A percentile compares a stretch with the other conserved stretches of the same genome.
These are phyloP conservation scores for Procavia capensis DNA, from an alignment of 2,113 vertebrate genomes.

Conservation along the genomic window DNA sequence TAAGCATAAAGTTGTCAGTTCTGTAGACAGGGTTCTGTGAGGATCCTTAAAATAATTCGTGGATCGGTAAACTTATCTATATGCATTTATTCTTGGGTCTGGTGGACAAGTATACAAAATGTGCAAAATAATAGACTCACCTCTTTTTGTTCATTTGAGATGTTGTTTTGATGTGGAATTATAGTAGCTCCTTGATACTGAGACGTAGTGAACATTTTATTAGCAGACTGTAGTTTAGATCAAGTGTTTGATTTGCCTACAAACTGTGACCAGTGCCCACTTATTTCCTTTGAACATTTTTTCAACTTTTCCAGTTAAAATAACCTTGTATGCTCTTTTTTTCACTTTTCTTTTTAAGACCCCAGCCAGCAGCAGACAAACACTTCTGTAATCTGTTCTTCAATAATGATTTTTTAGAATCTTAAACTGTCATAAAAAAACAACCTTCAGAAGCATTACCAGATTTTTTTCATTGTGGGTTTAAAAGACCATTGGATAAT, in stretches of 20 bases:
- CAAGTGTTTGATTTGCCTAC: constrained; percentile 74
- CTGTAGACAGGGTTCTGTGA: constrained; percentile 51
- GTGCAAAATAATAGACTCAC: constrained; percentile 59
- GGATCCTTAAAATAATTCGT: constrained; percentile 75
- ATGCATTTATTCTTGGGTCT: constrained; percentile 56
- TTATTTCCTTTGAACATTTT: constrained; percentile 75
- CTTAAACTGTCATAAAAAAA: constrained; percentile 62
- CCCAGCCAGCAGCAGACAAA: constrained; percentile 62
- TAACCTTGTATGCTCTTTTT: constrained; percentile 69
- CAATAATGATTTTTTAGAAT: constrained; percentile 60
- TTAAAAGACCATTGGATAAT: constrained; percentile 32
- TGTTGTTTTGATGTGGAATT: constrained; percentile 58
- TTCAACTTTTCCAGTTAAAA: constrained; percentile 65
- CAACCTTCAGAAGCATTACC: not conserved
- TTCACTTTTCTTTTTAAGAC: constrained; percentile 59
- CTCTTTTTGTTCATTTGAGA: constrained; percentile 61
- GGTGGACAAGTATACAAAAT: constrained; percentile 59
- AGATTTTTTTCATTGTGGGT: constrained; percentile 49
- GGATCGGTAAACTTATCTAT: constrained; percentile 65
- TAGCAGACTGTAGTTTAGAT: constrained; percentile 69
- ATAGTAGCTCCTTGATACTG: constrained; percentile 64
- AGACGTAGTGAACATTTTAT: constrained; percentile 72
- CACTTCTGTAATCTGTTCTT: constrained; percentile 62
- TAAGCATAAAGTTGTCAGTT: constrained; percentile 52
- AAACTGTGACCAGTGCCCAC: constrained; percentile 61